Base-by-base conservation (phyloP, 2,888 invertebrate species). In the Nemotelus pantherinus region DNA sequence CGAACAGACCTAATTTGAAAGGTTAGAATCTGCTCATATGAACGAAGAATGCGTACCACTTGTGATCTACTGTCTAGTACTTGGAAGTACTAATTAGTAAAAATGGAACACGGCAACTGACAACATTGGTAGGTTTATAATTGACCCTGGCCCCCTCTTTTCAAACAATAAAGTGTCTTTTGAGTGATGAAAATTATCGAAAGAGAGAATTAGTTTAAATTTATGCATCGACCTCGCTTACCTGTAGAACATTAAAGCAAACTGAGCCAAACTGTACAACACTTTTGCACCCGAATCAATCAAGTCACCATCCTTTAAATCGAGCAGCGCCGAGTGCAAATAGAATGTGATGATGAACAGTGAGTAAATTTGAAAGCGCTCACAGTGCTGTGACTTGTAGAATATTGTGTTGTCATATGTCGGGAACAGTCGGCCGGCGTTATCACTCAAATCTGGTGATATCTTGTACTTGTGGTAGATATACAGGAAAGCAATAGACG, bases 401-500 rank as follows among this genome's bases (percentile, higher is more conserved):
- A 87, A 87, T 55, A 87, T 86, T 1, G 84, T 82, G 81, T 87
- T 86, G 64, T 87, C 87, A 50, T 86, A 87, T 70, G 86, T 86
- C 77, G 85, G 85, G 79, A 87, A 87, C 7, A 87, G 82, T 10
- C 86, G 84, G 9, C 86, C 87, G 78, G 86, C 85, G 79, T 84
- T 87, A 79, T 84, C 85, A 75, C 83, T 82, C 76, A 87, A 76
- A 70, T 86, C 85, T 6, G 87, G 86, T 82, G 85, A 82, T 77
- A 87, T 85, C 82, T 87, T 86, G 76, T 85, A 85, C 79, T 86
- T 85, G 79, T 87, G 86, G 81, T 87, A 87, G 55, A 85, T 83
- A 80, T 85, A 83, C 53, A 87, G 80, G 78, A 87, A 87, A 39
- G 85, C 80, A 47, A 85, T 83, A 63, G 85, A 84, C 7, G 87